phyloP scores from a whole-genome alignment of 2,797 vertebrate genomes.

The Enteromius viviparus region DNA sequence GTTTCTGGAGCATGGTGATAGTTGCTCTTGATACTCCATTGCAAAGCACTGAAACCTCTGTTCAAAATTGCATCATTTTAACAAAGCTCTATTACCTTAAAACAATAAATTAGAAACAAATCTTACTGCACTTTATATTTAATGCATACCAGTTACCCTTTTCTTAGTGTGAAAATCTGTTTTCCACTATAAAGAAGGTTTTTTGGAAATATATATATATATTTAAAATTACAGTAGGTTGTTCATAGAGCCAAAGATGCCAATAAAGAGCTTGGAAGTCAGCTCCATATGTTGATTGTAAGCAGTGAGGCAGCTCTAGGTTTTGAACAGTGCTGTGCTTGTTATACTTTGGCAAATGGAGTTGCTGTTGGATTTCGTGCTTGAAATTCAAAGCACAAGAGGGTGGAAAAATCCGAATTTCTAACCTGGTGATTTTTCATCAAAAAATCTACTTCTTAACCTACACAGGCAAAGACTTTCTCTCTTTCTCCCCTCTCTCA shows the following conservation, averaged over 20 bases:
- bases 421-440: constrained; percentile 10
- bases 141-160: background rate
- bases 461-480: background rate
- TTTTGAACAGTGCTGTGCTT: constrained; percentile 5
- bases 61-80: background rate
- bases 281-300: background rate
- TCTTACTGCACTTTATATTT: background rate
- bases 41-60: background rate
- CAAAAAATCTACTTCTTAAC: background rate
- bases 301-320: background rate
- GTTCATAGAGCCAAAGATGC: background rate
- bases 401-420: constrained; percentile 5
- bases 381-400: constrained; percentile 18
- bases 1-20: background rate
- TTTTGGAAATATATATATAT: background rate
- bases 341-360: constrained; percentile 7
- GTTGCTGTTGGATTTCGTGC: constrained; percentile 9
- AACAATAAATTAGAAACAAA: background rate
- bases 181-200: background rate
- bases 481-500: background rate
- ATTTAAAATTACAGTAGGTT: background rate
- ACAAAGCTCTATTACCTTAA: background rate
- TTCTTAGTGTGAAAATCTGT: background rate
- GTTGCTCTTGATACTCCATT: background rate
- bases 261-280: background rate